Evolutionary conservation across 1,140 invertebrate genomes (phyloP), one percentile per base, ranked within the genome.

Genomic region (Dryas iulia): DNA sequence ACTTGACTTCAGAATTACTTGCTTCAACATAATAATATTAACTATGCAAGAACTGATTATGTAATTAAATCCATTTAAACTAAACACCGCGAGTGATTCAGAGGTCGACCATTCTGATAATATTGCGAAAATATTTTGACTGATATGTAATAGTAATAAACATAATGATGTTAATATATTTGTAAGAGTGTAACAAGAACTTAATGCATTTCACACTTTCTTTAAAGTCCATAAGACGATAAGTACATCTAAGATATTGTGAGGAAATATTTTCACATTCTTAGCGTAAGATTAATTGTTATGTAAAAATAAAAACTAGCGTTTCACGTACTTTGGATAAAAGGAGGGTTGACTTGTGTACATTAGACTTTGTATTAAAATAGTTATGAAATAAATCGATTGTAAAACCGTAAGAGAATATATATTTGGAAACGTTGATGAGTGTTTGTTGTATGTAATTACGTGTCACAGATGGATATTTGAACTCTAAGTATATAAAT

Each of bases 171-270:
- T 91, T 89, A 89, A 89, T 86, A 82, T 89, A 91, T 86, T 91
- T 89, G 74, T 91, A 88, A 87, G 86, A 75, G 70, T 87, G 74
- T 87, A 87, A 89, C 77, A 87, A 88, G 85, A 90, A 84, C 81
- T 84, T 87, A 86, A 88, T 91, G 89, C 89, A 91, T 91, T 91
- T 91, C 87, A 87, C 87, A 86, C 80, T 90, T 90, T 88, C 87
- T 86, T 85, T 89, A 88, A 81, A 86, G 86, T 89, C 84, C 85
- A 83, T 87, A 85, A 83, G 77, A 83, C 71, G 76, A 83, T 81
- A 83, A 78, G 72, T 83, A 86, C 83, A 76, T 83, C 78, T 89
- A 87, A 87, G 83, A 85, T 89, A 84, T 89, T 81, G 76, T 85
- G 81, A 83, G 77, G 82, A 87, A 86, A 89, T 89, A 87, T 91